Evolutionary conservation across 2,797 vertebrate genomes (phyloP).

Genomic region (Otus scops): DNA sequence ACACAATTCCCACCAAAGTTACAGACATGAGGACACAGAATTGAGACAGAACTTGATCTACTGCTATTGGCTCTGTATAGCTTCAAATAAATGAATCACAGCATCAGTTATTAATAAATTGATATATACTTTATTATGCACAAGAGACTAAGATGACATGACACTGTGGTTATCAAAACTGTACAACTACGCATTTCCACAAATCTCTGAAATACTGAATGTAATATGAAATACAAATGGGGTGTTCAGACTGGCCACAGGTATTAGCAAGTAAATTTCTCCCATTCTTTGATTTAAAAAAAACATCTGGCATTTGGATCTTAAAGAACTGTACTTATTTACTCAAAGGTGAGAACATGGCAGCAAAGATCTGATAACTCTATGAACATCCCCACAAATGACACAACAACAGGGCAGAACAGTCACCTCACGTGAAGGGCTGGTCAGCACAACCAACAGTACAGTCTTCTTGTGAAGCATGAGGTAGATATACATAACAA

Average conservation of each 20-base stretch:
- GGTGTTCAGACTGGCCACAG: constrained; percentile 77
- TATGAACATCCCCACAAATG: constrained; percentile 61
- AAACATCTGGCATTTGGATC: constrained; percentile 35
- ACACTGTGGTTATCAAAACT: constrained; percentile 79
- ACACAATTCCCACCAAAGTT: background rate
- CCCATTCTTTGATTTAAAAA: background rate
- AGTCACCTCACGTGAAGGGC: constrained; percentile 65
- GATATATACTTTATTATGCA: constrained; percentile 84
- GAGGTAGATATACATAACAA: constrained; percentile 83
- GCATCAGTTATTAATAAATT: constrained; percentile 57
- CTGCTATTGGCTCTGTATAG: background rate
- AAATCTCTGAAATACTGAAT: constrained; percentile 68
- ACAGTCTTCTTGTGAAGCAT: constrained; percentile 76
- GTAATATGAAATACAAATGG: constrained; percentile 56
- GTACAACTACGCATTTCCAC: constrained; percentile 73
- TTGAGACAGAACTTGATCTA: background rate
- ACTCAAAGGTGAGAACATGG: constrained; percentile 25
- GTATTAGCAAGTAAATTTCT: constrained; percentile 65
- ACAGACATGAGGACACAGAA: background rate
- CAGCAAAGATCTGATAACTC: constrained; percentile 32
- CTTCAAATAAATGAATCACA: constrained; percentile 8
- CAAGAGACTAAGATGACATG: constrained; percentile 75
- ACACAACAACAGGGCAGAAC: constrained; percentile 57
- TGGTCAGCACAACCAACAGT: constrained; percentile 74
- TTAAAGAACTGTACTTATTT: constrained; percentile 26